Conservation (phyloP, 2,888 invertebrate genomes). For the Polylopha cassiicola region DNA sequence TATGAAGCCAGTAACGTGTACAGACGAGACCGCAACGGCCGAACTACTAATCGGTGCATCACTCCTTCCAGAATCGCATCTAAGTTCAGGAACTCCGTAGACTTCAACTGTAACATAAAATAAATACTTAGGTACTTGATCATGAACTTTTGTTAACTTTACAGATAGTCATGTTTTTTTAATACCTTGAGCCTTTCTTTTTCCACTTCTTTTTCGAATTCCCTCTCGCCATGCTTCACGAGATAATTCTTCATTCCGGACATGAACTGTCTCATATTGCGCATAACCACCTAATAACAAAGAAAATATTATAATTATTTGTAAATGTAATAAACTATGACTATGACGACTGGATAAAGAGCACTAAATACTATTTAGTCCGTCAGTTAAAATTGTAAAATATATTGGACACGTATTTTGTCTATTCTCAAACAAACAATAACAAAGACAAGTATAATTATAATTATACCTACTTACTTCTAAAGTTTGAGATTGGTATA, state of each 20-base stretch:
- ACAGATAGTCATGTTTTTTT: background rate
- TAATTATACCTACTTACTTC: too few relatives aligned
- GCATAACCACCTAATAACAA: slow-evolving; percentile 82
- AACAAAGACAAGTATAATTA: too few relatives aligned
- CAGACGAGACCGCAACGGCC: slow-evolving; percentile 89
- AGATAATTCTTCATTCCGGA: slow-evolving; percentile 99
- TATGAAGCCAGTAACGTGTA: slow-evolving; percentile 92
- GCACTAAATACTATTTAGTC: background rate
- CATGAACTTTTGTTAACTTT: background rate
- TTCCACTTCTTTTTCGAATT: slow-evolving; percentile 94
- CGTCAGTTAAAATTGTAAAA: too few relatives aligned
- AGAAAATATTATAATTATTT: too few relatives aligned
- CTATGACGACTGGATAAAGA: too few relatives aligned
- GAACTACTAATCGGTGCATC: slow-evolving; percentile 93
- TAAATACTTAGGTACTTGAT: background rate
- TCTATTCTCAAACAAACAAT: too few relatives aligned
- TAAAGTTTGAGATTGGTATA: too few relatives aligned
- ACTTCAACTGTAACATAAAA: slow-evolving; percentile 78
- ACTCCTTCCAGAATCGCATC: slow-evolving; percentile 97
- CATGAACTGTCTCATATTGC: slow-evolving; percentile 97
- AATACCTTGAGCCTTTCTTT: slow-evolving; percentile 86
- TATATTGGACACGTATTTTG: too few relatives aligned
- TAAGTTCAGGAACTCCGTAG: slow-evolving; percentile 95
- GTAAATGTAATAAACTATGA: too few relatives aligned
- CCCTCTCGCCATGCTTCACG: slow-evolving; percentile 95